A percentile compares a stretch with the other conserved stretches of the same genome.
Conservation (phyloP, 2,797 vertebrate species). For the Vultur gryphus region DNA sequence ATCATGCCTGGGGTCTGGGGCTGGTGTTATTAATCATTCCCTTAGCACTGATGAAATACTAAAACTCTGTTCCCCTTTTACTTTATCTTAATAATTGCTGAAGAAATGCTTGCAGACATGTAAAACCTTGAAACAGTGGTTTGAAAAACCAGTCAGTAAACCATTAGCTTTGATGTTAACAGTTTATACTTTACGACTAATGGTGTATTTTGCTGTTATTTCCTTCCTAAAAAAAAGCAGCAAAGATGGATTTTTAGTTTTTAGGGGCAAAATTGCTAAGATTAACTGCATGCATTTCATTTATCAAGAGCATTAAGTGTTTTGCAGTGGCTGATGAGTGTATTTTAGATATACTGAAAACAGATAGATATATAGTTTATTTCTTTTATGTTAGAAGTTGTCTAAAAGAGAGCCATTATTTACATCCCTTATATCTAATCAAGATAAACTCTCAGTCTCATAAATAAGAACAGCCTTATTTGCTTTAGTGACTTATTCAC, state of each 20-base stretch:
- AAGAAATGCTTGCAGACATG: slow-evolving; percentile 38
- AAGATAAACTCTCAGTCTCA: slow-evolving; percentile 68
- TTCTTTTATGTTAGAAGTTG: slow-evolving; percentile 56
- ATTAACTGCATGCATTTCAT: slow-evolving; percentile 29
- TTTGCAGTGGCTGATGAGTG: slow-evolving; percentile 53
- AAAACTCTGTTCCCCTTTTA: slow-evolving; percentile 2
- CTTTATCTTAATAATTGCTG: slow-evolving; percentile 41
- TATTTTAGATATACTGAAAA: slow-evolving; percentile 55
- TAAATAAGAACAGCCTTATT: slow-evolving; percentile 66
- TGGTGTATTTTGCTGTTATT: slow-evolving; percentile 6
- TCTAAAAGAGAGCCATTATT: slow-evolving; percentile 50
- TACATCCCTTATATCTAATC: slow-evolving; percentile 62
- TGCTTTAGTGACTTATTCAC: slow-evolving; percentile 61
- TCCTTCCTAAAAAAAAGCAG: not conserved
- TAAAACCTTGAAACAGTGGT: not conserved
- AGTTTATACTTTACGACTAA: not conserved
- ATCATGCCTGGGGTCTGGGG: not conserved
- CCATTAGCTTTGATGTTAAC: slow-evolving; percentile 34
- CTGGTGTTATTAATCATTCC: not conserved
- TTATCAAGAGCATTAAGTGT: slow-evolving; percentile 59
- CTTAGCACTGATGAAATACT: not conserved
- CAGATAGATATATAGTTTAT: slow-evolving; percentile 52
- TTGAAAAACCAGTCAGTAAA: not conserved
- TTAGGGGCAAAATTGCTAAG: slow-evolving; percentile 23
- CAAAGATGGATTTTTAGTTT: slow-evolving; percentile 27